These are phyloP conservation scores for Apis cerana DNA, from an alignment of 1,140 invertebrate species.

Conservation along the genomic window DNA sequence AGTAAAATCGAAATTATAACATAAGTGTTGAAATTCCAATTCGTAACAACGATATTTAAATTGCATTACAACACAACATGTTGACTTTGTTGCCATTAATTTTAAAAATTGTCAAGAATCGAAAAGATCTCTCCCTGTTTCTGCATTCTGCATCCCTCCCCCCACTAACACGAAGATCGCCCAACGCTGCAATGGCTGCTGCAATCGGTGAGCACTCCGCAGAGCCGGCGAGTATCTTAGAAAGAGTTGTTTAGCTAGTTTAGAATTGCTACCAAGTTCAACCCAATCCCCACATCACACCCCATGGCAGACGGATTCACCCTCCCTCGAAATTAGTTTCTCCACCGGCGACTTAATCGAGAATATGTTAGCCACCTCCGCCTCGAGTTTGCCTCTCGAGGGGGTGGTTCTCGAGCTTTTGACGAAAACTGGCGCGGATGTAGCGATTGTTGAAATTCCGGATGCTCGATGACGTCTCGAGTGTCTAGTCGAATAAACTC, in stretches of 20 bases:
- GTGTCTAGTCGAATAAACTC: background rate
- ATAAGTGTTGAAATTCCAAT: no score
- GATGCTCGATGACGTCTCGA: slow-evolving; percentile 4
- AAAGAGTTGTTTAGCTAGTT: slow-evolving; percentile 47
- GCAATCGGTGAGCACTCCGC: slow-evolving; percentile 45
- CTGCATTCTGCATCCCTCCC: background rate
- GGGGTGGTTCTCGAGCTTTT: background rate
- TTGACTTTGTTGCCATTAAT: no score
- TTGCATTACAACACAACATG: no score
- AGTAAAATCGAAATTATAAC: no score
- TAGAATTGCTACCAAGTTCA: slow-evolving; percentile 38
- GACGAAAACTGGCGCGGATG: slow-evolving; percentile 1
- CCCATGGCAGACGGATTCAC: slow-evolving; percentile 8
- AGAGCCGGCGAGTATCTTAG: slow-evolving; percentile 37
- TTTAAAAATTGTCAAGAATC: no score
- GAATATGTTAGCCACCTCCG: background rate
- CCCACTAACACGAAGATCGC: background rate
- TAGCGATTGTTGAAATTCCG: slow-evolving; percentile 17
- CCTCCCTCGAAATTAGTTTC: slow-evolving; percentile 31
- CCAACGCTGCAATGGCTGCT: background rate
- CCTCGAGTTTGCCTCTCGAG: background rate
- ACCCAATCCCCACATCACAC: background rate
- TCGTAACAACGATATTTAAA: no score
- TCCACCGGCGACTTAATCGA: slow-evolving; percentile 22
- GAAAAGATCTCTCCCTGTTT: background rate